Conservation (phyloP, 2,797 vertebrate species). For the Hemitrygon akajei region DNA sequence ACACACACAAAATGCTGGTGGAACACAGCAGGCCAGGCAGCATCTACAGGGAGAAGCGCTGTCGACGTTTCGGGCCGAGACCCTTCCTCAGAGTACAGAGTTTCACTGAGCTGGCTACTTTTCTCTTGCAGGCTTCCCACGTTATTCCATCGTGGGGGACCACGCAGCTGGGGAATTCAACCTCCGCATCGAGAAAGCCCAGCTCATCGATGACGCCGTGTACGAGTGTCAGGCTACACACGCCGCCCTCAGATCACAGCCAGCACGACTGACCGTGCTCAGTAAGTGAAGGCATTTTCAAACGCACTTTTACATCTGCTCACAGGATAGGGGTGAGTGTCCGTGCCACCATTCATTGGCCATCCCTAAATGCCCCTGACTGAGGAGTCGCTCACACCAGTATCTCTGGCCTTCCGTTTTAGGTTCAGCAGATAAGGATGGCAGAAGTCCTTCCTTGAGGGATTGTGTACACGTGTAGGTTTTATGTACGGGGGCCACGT, state of each 20-base stretch:
- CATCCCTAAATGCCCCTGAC: too few species aligned
- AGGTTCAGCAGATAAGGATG: too few species aligned
- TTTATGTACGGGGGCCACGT: neutral
- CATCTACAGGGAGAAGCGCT: too few species aligned
- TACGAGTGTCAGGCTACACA: constrained; percentile 98
- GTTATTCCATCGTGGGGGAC: constrained; percentile 90
- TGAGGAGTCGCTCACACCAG: too few species aligned
- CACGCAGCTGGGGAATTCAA: constrained; percentile 87
- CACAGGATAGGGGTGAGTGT: neutral
- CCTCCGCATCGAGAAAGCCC: constrained; percentile 82
- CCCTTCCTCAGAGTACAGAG: too few species aligned
- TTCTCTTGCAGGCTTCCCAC: constrained; percentile 77
- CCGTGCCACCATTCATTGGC: neutral
- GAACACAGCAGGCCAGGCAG: too few species aligned
- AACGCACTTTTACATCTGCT: neutral
- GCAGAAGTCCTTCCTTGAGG: too few species aligned
- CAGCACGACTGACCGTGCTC: constrained; percentile 86
- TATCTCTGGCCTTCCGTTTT: too few species aligned
- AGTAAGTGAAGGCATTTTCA: constrained; percentile 63
- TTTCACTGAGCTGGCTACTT: constrained; percentile 38
- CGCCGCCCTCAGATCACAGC: constrained; percentile 85
- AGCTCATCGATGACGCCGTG: constrained; percentile 86
- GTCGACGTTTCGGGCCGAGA: too few species aligned
- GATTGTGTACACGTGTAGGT: too few species aligned
- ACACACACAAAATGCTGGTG: too few species aligned